Conservation (phyloP, 2,113 vertebrate species). For the Phoxinus phoxinus region DNA sequence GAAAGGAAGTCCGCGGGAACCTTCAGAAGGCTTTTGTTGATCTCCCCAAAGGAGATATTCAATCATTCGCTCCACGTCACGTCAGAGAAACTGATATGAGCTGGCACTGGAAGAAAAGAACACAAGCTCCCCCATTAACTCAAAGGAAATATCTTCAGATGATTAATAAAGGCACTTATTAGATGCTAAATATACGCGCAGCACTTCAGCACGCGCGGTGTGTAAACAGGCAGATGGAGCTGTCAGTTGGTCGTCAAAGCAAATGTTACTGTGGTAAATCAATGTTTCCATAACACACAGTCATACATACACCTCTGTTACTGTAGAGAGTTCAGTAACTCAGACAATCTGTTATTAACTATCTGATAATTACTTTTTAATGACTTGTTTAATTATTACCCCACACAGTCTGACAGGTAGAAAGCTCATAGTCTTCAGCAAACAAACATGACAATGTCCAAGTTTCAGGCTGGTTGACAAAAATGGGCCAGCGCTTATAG, state of each 20-base stretch:
- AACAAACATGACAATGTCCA: too few species aligned
- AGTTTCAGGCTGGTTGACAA: background rate
- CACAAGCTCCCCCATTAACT: background rate
- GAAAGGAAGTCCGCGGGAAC: slow-evolving; percentile 25
- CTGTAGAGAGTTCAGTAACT: background rate
- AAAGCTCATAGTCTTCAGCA: background rate
- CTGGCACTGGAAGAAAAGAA: background rate
- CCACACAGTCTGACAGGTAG: background rate
- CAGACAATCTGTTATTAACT: background rate
- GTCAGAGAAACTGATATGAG: slow-evolving; percentile 20
- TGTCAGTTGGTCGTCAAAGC: slow-evolving; percentile 27
- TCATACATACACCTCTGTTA: background rate
- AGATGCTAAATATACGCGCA: background rate
- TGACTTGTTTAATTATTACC: background rate
- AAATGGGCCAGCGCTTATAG: background rate
- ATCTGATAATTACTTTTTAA: background rate
- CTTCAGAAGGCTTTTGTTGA: slow-evolving; percentile 23
- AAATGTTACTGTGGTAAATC: slow-evolving; percentile 20
- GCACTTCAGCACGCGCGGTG: background rate
- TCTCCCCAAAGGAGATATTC: slow-evolving; percentile 39
- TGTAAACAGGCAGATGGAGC: slow-evolving; percentile 19
- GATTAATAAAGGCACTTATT: slow-evolving; percentile 13
- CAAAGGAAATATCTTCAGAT: background rate
- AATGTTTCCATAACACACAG: background rate
- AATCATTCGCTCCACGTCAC: slow-evolving; percentile 32